Evolutionary conservation across 2,888 invertebrate species (phyloP), one percentile per base, ranked within the genome.

Genomic region (Tuberolachnus salignus): DNA sequence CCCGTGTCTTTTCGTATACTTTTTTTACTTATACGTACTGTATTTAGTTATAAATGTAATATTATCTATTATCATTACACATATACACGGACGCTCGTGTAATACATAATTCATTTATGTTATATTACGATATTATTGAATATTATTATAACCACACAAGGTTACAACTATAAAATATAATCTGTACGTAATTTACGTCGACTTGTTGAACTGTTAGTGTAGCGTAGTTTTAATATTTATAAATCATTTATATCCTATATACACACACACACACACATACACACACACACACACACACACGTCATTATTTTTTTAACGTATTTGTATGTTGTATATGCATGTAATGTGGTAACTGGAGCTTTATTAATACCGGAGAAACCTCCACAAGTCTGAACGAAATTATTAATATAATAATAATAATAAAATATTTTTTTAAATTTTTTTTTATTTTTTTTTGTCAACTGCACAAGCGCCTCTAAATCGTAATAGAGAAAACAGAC

Each of bases 341-440:
- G 64, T 21, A 61, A 11, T 8, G 11, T 67, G 75, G 75, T 78
- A 46, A 16, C n/a, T 11, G 59, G 75, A 59, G 75, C 66, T 78
- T 78, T 49, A 78, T 78, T 78, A 78, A 78, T 26, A 49, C 34
- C 21, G 75, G 67, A 67, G 75, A 78, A 78, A 67, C 44, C 55
- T 78, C 66, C 75, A 78, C 75, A 78, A 78, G 75, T 78, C 75
- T 78, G 75, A 78, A 67, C 26, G 66, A 67, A 74, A 63, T 59
- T 59, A 72, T 61, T 72, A 72, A 19, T 23, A 26, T 34, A 34
- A 64, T 26, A 23, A 61, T 19, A 42, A 44, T 44, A 53, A 34
- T 14, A 42, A 70, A 55, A 26, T 10, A 34, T 21, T 21, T 42
- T 71, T 70, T 70, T 70, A 14, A 21, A 53, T n/a, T n/a, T n/a